Evolutionary conservation across 2,113 vertebrate species (phyloP).

Genomic region (Alectura lathami): DNA sequence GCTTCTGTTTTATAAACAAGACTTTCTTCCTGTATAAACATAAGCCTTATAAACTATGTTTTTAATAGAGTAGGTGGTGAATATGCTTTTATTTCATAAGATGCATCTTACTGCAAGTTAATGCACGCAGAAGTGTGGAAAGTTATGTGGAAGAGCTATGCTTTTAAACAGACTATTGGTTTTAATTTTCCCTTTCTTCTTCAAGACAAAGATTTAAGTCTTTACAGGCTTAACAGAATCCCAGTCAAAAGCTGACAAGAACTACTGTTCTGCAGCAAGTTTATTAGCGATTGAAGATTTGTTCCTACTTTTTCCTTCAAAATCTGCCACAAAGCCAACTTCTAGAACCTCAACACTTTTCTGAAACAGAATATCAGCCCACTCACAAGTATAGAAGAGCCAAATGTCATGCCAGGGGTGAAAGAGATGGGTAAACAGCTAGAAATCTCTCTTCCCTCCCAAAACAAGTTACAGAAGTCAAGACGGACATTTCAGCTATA

Average conservation of each 20-base stretch:
- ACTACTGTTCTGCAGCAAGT: background rate
- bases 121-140: background rate
- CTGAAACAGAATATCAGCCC: background rate
- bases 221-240: background rate
- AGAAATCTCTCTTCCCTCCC: background rate
- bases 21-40: background rate
- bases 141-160: background rate
- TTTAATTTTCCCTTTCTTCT: background rate
- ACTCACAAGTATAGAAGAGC: rapidly evolving
- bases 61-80: background rate
- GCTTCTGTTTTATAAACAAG: background rate
- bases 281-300: background rate
- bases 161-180: background rate
- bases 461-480: background rate
- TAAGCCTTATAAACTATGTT: background rate
- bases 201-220: background rate
- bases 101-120: background rate
- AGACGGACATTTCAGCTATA: background rate
- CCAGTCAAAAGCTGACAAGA: background rate
- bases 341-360: background rate
- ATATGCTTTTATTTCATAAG: background rate
- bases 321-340: background rate
- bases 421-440: background rate
- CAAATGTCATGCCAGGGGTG: background rate
- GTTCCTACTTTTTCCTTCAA: background rate